Base-by-base conservation (phyloP, 2,797 vertebrate genomes). In the Danio choprae region DNA sequence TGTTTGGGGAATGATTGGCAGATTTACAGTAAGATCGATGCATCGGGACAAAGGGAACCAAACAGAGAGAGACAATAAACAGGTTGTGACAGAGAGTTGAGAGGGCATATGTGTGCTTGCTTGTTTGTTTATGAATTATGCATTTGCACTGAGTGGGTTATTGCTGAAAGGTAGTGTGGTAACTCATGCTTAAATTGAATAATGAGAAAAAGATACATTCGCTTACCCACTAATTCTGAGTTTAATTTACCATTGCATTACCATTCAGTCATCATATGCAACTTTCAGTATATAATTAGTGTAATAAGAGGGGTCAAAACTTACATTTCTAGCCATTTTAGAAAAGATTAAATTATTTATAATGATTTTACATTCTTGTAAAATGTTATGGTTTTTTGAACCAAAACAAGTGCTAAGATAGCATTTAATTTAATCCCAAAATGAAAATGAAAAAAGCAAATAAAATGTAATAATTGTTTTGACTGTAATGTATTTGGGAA, bases 221-320 rank as follows among this genome's bases (percentile, higher is more conserved):
- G 43, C 43, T 46, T 69, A 60, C 43, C 4, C 12, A 50, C 22
- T 69, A 69, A 70, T 8, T 50, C 18, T 12, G 64, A 59, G 6
- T 78, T 69, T 60, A 70, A 29, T 41, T 62, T 18, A 22, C 53
- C 56, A 22, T 55, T 60, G 55, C 70, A 78, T 70, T 59, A 48
- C 74, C 63, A 74, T 83, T 15, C 38, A 87, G 74, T 63, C n/a
- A n/a, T 59, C 20, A 36, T 22, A 18, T 43, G 59, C 48, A 82
- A 80, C 58, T 50, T 59, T 73, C 48, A 18, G 40, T 79, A 41
- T 70, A 50, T 62, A 69, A 82, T 67, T 44, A 80, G 55, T 36
- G 29, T 77, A 81, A 69, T 71, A 80, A 75, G 69, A 29, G 60
- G 73, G 36, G 70, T 22, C 55, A 29, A 15, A 74, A 48, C 16